Base-by-base conservation (phyloP, 2,888 invertebrate genomes). In the Seira sanloemensis region DNA sequence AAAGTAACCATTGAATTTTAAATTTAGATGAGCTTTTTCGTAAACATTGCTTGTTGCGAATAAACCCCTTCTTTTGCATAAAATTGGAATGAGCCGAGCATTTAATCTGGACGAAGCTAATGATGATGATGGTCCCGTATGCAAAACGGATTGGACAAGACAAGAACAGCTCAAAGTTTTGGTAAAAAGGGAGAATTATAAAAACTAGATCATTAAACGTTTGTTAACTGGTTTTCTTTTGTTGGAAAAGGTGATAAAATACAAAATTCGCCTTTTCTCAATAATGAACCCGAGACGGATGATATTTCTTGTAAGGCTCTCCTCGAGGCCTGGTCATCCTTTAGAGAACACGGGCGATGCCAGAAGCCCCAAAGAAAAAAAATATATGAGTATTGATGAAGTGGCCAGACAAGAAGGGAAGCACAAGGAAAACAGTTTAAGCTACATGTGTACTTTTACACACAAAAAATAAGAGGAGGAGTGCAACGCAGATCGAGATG, bases 391-490 rank as follows among this genome's bases (percentile, higher is more conserved):
- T 78, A 75, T 67, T 74, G 79, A 81, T 76, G 72, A 71, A 80
- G 66, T 78, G 27, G 58, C 19, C 37, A 58, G 46, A 25, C 62
- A 27, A 75, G 75, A 19, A 68, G 67, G 50, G 27, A 50, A 62
- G 81, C 76, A 81, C 81, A 81, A 81, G 81, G 54, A 81, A 81
- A 81, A 81, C 81, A 81, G 81, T 81, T 81, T 81, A 81, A 81
- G 75, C 69, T 81, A 81, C 81, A 81, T 81, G 81, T 81, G 74
- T 81, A 78, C 23, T 74, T 37, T 50, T 72, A 12, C 79, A 73
- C 79, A 54, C 73, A 71, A n/a, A 50, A 65, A 26, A 74, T 26
- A 74, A 25, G 21, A 25, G 26, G 18, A 23, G 75, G 75, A 75
- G 81, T 50, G n/a, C n/a, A n/a, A n/a, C n/a, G n/a, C n/a, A n/a